phyloP scores from a whole-genome alignment of 1,140 invertebrate genomes.

The Platorchestia sp. region DNA sequence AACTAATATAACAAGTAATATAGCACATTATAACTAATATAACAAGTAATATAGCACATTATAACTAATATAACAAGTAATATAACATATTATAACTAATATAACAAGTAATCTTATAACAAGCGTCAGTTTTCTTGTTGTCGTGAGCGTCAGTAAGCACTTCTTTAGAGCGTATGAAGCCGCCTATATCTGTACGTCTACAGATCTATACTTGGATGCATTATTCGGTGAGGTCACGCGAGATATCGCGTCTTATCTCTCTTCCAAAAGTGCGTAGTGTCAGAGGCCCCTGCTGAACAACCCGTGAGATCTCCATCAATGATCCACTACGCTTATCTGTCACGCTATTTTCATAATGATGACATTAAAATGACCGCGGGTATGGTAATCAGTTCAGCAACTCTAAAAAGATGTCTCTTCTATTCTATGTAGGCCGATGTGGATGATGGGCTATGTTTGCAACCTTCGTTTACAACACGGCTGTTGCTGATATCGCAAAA shows the following conservation, averaged over 20 bases:
- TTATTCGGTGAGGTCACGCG: neutral
- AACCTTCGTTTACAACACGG: too few species aligned
- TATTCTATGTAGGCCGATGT: neutral
- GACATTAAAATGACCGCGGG: neutral
- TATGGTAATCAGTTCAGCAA: neutral
- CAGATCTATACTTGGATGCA: neutral
- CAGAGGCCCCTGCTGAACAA: neutral
- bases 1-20: too few species aligned
- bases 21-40: too few species aligned
- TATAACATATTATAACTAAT: neutral
- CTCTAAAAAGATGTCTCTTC: neutral
- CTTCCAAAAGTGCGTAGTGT: neutral
- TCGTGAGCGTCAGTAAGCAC: neutral
- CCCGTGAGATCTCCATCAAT: neutral
- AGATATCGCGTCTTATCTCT: neutral
- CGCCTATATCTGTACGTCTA: neutral
- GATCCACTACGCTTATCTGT: neutral
- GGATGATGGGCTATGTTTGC: neutral
- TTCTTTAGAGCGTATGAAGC: neutral
- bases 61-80: too few species aligned
- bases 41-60: too few species aligned
- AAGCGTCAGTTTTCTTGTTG: neutral
- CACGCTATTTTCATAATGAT: neutral
- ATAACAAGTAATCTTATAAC: neutral
- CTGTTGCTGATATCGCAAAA: too few species aligned